Percentiles rank a stretch among this genome's conserved stretches.
phyloP scores from a whole-genome alignment of 2,797 vertebrate species.

The Acanthis flammea region DNA sequence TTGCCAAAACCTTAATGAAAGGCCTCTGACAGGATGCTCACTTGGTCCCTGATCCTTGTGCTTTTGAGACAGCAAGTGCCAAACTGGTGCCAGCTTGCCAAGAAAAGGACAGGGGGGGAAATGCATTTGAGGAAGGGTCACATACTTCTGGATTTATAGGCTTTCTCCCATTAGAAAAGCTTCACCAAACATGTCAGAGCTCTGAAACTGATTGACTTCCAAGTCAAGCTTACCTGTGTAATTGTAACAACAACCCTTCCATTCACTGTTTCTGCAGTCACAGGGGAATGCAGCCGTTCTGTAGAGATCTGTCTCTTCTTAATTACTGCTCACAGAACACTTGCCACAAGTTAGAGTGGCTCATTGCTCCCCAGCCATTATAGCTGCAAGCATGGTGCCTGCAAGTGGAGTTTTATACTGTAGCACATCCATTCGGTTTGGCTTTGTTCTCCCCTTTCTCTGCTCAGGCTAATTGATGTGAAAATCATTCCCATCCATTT shows the following conservation, averaged over 20 bases:
- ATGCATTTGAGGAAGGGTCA: background rate
- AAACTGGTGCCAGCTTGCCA: slow-evolving; percentile 4
- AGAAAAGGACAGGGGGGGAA: background rate
- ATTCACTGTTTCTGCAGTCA: background rate
- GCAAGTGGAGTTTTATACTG: background rate
- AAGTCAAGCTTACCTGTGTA: background rate
- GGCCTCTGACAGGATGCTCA: background rate
- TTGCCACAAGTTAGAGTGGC: background rate
- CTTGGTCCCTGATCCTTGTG: background rate
- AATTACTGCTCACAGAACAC: background rate
- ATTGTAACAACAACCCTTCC: background rate
- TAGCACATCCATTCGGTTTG: background rate
- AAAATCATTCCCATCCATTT: slow-evolving; percentile 47
- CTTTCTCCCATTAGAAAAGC: background rate
- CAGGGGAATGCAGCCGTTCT: background rate
- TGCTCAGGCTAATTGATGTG: slow-evolving; percentile 33
- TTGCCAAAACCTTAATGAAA: slow-evolving; percentile 13
- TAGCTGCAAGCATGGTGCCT: background rate
- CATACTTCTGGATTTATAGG: background rate
- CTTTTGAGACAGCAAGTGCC: background rate
- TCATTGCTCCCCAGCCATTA: background rate
- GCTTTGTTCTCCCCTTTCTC: slow-evolving; percentile 45
- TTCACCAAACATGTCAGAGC: background rate
- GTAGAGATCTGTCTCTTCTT: background rate
- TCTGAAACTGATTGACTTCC: background rate